Percentiles rank a stretch among this genome's conserved stretches.
phyloP scores from a whole-genome alignment of 2,113 vertebrate species.

The Marmota flaviventris region DNA sequence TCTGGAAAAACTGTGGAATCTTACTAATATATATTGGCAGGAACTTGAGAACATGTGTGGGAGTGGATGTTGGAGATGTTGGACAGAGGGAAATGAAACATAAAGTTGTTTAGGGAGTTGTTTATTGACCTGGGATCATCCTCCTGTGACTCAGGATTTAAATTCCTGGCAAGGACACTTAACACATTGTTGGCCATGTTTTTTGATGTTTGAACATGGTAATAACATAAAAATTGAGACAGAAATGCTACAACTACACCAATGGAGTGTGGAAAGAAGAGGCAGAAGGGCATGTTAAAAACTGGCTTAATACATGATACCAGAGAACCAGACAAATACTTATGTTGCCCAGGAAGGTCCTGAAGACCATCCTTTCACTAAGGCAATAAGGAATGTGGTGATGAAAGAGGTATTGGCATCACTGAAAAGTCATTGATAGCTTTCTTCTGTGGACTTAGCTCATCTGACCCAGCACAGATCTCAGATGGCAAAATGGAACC shows the following conservation, averaged over 20 bases:
- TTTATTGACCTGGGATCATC: not conserved
- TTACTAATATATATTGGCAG: not conserved
- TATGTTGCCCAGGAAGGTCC: not conserved
- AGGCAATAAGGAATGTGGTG: not conserved
- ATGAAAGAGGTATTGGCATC: not conserved
- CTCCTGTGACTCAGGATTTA: not conserved
- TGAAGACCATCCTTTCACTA: not conserved
- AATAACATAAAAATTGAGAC: not conserved
- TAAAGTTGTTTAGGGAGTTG: not conserved
- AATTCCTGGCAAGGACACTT: not conserved
- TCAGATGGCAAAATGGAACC: not conserved
- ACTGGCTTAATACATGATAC: not conserved
- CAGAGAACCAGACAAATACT: not conserved
- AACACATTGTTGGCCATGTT: not conserved
- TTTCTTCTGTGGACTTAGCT: not conserved
- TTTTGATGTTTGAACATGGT: not conserved
- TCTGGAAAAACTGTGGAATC: slow-evolving; percentile 14
- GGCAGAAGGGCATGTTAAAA: not conserved
- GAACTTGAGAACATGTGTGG: not conserved
- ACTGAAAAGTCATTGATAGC: not conserved
- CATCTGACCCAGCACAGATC: not conserved
- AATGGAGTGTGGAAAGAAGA: not conserved
- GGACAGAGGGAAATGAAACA: not conserved
- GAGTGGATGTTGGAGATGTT: not conserved
- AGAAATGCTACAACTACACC: not conserved